Conservation (phyloP, 2,113 vertebrate species). For the Mustelus asterias region DNA sequence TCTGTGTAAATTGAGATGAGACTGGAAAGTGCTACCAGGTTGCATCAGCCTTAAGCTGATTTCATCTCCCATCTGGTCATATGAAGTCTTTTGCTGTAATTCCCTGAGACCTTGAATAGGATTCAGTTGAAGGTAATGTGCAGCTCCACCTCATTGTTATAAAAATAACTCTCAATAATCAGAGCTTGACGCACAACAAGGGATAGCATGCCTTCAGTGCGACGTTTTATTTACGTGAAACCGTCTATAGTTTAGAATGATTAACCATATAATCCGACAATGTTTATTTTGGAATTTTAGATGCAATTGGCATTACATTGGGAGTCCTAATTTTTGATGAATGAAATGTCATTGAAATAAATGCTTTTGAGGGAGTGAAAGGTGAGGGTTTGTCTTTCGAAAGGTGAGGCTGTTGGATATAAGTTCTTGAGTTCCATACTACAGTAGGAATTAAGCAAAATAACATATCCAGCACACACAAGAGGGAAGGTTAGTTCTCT, state of each 20-base stretch:
- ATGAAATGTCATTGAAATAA: background rate
- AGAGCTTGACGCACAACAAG: background rate
- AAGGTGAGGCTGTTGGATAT: background rate
- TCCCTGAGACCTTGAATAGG: constrained; percentile 35
- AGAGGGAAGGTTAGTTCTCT: background rate
- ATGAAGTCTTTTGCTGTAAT: constrained; percentile 31
- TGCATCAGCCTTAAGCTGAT: constrained; percentile 23
- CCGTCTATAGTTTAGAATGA: background rate
- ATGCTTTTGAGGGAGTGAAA: background rate
- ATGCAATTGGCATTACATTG: constrained; percentile 12
- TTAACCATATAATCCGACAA: background rate
- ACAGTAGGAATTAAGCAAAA: background rate
- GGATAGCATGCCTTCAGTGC: background rate
- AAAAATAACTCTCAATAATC: constrained; percentile 30
- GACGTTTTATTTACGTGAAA: background rate
- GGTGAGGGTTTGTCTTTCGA: background rate
- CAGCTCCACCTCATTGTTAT: background rate
- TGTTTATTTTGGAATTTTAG: background rate
- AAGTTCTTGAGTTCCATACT: background rate
- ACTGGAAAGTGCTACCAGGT: background rate
- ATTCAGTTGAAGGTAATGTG: constrained; percentile 33
- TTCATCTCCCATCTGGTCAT: constrained; percentile 28
- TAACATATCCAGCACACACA: background rate
- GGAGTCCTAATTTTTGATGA: background rate
- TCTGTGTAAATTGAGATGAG: background rate